These are phyloP conservation scores for Rotaria sp. DNA, from an alignment of 2,888 invertebrate species.

Conservation along the genomic window DNA sequence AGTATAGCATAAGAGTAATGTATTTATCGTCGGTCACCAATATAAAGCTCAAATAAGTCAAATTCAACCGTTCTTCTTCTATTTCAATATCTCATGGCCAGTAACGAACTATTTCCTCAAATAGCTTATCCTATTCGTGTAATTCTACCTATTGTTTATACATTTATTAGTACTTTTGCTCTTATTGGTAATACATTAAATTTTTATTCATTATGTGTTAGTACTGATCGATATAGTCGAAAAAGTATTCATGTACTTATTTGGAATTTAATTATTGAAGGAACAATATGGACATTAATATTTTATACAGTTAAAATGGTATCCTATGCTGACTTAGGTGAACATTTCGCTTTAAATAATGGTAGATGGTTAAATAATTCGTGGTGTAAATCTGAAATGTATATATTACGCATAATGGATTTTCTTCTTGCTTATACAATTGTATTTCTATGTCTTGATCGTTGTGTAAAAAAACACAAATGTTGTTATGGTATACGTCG, in stretches of 20 bases:
- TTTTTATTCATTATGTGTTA: slow-evolving; percentile 26
- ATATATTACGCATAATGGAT: slow-evolving; percentile 35
- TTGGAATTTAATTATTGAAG: slow-evolving; percentile 21
- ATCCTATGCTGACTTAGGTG: slow-evolving; percentile 32
- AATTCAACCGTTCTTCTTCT: not conserved
- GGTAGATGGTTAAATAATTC: slow-evolving; percentile 9
- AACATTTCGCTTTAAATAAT: slow-evolving; percentile 30
- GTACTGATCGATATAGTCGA: slow-evolving; percentile 34
- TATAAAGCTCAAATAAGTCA: not conserved
- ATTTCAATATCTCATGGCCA: not conserved
- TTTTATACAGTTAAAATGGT: slow-evolving; percentile 34
- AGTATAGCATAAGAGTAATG: not conserved
- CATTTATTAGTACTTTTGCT: not conserved
- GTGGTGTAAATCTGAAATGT: slow-evolving; percentile 41
- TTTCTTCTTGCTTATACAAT: slow-evolving; percentile 40
- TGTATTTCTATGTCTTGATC: slow-evolving; percentile 39
- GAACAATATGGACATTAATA: slow-evolving; percentile 32
- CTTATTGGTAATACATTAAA: not conserved
- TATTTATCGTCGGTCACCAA: not conserved
- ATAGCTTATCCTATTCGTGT: not conserved
- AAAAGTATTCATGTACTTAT: slow-evolving; percentile 38
- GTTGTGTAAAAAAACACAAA: not conserved
- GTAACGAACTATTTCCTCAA: not conserved
- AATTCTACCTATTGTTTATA: not conserved
- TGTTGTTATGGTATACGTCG: slow-evolving; percentile 37